Evolutionary conservation across 2,797 vertebrate genomes (phyloP), one percentile per base, ranked within the genome.

Genomic region (Squalus acanthias): DNA sequence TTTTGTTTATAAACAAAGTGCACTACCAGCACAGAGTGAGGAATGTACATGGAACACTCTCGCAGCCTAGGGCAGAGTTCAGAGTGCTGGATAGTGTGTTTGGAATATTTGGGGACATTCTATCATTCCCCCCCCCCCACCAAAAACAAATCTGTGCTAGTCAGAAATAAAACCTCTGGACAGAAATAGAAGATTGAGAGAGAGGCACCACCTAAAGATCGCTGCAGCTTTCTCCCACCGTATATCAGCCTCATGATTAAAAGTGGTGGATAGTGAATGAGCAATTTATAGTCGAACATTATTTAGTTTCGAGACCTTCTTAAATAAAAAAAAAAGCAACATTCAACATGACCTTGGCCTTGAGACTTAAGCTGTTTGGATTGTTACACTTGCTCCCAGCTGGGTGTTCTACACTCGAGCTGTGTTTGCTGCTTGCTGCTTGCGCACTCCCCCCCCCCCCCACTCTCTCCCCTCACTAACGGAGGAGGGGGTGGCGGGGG

Each of bases 31-130:
- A 60, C 24, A 10, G 24, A 76, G 29, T 74, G 94, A 57, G 69
- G 50, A 76, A 76, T 95, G 72, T 50, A 53, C 22, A 8, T 46
- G 3, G 39, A 26, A 50, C 53, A 57, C 13, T 76, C 94, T 95
- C 53, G 4, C 12, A 53, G 50, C 10, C 70, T 13, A 33, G 70
- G 70, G 26, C 94, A 95, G 69, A 76, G 94, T 33, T 95, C 53
- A 76, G 10, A n/a, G 50, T 10, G 50, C 50, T 15, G 50, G 94
- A 10, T 76, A 95, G 76, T 57, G 70, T 74, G 94, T 74, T 95
- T 95, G 94, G 29, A 95, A 95, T 95, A n/a, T 76, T 74, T 95
- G 70, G 39, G 70, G 50, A 53, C 70, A 33, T 57, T n/a, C 89
- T 74, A 2, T 46, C 63, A 95, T 95, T 1, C 1, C 20, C 39